These are phyloP conservation scores for Herpailurus yagouaroundi DNA, from an alignment of 2,113 vertebrate species.

Conservation along the genomic window DNA sequence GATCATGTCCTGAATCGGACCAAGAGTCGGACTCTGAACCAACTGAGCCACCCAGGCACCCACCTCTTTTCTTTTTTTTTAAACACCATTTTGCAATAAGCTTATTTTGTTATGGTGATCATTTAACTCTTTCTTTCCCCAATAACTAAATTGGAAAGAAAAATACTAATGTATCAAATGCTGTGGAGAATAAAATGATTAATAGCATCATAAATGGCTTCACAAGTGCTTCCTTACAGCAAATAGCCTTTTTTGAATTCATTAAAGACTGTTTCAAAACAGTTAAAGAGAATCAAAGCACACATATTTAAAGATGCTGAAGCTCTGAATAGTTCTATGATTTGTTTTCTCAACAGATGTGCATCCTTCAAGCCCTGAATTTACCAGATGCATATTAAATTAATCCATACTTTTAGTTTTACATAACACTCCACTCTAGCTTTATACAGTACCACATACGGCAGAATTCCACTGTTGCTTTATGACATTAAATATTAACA, in stretches of 20 bases:
- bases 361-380: conserved; percentile 68
- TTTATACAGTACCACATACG: conserved; percentile 55
- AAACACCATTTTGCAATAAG: conserved; percentile 40
- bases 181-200: conserved; percentile 48
- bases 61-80: neutral
- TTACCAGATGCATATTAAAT: conserved; percentile 75
- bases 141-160: conserved; percentile 44
- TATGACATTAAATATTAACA: conserved; percentile 72
- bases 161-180: conserved; percentile 44
- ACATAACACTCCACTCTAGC: conserved; percentile 63
- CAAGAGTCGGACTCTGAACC: too few species aligned
- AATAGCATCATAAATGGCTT: conserved; percentile 53
- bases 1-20: too few species aligned
- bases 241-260: conserved; percentile 66
- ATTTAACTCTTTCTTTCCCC: conserved; percentile 29
- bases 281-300: conserved; percentile 68
- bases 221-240: conserved; percentile 52
- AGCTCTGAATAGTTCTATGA: conserved; percentile 71
- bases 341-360: conserved; percentile 79
- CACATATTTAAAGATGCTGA: conserved; percentile 62
- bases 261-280: conserved; percentile 73
- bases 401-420: conserved; percentile 72
- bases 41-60: too few species aligned
- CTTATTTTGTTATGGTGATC: conserved; percentile 30
- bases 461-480: conserved; percentile 48